Conservation (phyloP, 2,113 vertebrate species). For the Verasper variegatus region DNA sequence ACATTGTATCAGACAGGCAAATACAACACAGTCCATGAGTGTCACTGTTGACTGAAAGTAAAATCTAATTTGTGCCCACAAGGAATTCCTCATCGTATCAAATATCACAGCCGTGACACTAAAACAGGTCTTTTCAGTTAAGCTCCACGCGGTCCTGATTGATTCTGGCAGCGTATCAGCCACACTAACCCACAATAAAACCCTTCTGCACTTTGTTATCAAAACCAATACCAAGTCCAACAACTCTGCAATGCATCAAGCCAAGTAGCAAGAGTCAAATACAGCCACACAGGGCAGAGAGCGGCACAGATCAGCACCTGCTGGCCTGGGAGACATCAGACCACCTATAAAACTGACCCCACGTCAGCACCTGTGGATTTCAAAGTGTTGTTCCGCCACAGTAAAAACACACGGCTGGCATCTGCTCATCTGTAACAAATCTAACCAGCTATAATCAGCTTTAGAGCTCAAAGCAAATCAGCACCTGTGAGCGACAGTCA, state of each 20-base stretch:
- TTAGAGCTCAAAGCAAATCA: constrained; percentile 53
- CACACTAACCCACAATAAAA: constrained; percentile 44
- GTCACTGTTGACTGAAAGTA: not conserved
- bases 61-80: constrained; percentile 9
- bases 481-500: constrained; percentile 46
- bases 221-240: constrained; percentile 21
- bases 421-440: constrained; percentile 59
- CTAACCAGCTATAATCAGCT: constrained; percentile 47
- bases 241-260: constrained; percentile 17
- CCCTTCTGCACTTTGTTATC: constrained; percentile 14
- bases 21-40: not conserved
- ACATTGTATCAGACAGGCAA: not conserved
- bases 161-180: constrained; percentile 47
- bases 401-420: constrained; percentile 48
- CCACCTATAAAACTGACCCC: constrained; percentile 34
- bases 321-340: constrained; percentile 33
- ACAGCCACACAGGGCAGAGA: not conserved
- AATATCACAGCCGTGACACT: constrained; percentile 6
- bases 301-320: constrained; percentile 44
- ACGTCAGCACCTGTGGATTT: constrained; percentile 55
- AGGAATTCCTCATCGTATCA: constrained; percentile 25
- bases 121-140: constrained; percentile 40
- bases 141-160: constrained; percentile 34
- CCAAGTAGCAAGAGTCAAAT: constrained; percentile 10
- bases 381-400: constrained; percentile 36